Evolutionary conservation across 1,140 invertebrate species (phyloP), one percentile per base, ranked within the genome.

Genomic region (Drosophila auraria): DNA sequence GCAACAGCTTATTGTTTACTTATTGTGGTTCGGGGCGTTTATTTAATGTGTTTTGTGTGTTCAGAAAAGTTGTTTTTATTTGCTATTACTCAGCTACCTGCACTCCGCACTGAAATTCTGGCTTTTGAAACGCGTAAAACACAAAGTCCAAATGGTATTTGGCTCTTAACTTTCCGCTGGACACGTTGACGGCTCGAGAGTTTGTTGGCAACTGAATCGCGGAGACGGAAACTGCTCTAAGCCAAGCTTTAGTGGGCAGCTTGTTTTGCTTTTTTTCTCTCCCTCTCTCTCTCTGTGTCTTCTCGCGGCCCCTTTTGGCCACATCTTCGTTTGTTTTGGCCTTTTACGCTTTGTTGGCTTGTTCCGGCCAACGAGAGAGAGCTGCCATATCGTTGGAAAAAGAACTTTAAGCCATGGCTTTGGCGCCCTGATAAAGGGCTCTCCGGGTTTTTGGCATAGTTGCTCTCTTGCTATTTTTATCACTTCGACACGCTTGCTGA

Each of bases 321-420:
- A 82, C 82, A 90, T 90, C 86, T 84, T 90, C 82, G 87, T 82
- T 80, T 68, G 61, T 64, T 90, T 77, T 79, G 59, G 70, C 42
- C 70, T 54, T 78, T 72, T 62, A 42, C 38, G 64, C 38, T 68
- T 50, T 74, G 62, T 3, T 58, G 17, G 36, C 30, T 50, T 20
- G 23, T 60, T 61, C 56, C 25, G 40, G 12, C 9, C 11, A 38
- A 38, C n/a, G 2, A 33, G 20, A 25, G 20, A 20, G 63, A 1
- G 81, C 49, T 89, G 65, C 84, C 84, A 63, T 50, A 89, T 64
- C 42, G 45, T 3, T 23, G 17, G 11, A 70, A 75, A 75, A 45
- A 11, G 42, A 14, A 60, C 1, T 72, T 73, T 44, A 80, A 79
- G 45, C 57, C 27, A 49, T 5, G 27, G 44, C 25, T 63, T 79